Evolutionary conservation across 1,140 invertebrate genomes (phyloP).

Genomic region (Temnothorax nylanderi): DNA sequence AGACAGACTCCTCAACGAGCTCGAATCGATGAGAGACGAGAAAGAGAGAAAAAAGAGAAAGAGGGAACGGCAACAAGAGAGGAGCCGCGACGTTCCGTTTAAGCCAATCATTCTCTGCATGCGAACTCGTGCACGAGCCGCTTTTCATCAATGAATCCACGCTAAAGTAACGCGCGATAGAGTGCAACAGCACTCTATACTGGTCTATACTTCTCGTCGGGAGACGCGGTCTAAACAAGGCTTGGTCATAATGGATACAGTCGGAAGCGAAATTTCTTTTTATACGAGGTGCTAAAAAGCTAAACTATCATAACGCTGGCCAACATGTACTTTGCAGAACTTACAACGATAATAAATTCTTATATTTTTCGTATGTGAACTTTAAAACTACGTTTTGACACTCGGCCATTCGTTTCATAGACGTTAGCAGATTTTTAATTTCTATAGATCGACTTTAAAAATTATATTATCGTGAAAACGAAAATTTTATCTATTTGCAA

Average conservation of each 20-base stretch:
- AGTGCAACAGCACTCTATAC: neutral
- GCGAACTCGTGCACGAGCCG: conserved; percentile 16
- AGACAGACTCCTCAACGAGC: conserved; percentile 15
- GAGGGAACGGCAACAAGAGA: neutral
- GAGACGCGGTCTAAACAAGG: neutral
- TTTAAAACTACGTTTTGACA: neutral
- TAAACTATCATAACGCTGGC: neutral
- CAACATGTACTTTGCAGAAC: neutral
- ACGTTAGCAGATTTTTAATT: neutral
- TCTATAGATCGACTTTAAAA: neutral
- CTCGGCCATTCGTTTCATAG: neutral
- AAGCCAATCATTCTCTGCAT: conserved; percentile 50
- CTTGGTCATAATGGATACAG: neutral
- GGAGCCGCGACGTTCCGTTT: conserved; percentile 14
- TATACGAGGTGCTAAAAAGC: neutral
- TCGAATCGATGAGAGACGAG: conserved; percentile 1
- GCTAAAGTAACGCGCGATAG: conserved; percentile 22
- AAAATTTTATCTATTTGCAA: neutral
- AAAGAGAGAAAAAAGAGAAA: neutral
- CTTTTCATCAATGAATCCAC: conserved; percentile 46
- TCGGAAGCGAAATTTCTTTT: neutral
- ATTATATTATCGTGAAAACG: neutral
- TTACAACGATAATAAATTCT: neutral
- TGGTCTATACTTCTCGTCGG: neutral
- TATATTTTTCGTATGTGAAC: neutral